phyloP scores from a whole-genome alignment of 2,888 invertebrate species.

The Eumerus sabulonum region DNA sequence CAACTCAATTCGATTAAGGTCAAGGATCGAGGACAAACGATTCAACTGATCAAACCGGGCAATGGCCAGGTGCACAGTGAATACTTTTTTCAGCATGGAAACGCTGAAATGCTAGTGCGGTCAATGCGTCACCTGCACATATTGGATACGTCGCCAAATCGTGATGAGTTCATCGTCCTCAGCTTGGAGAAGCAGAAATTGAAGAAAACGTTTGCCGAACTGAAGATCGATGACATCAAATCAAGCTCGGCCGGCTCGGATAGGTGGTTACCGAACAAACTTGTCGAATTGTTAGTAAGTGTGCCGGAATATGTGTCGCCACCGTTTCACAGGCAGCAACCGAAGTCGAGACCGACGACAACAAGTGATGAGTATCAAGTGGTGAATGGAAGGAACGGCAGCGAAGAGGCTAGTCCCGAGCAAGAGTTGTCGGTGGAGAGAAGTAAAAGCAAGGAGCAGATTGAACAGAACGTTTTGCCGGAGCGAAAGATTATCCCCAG shows the following conservation, averaged over 20 bases:
- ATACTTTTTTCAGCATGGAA: conserved; percentile 93
- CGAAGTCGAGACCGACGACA: conserved; percentile 70
- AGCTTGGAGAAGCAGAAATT: conserved; percentile 86
- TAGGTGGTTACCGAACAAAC: conserved; percentile 77
- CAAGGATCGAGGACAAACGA: conserved; percentile 80
- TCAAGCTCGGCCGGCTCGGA: conserved; percentile 73
- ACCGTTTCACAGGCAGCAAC: conserved; percentile 72
- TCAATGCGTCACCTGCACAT: conserved; percentile 76
- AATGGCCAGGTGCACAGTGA: conserved; percentile 82
- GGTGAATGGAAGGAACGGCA: conserved; percentile 73
- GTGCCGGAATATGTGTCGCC: conserved; percentile 77
- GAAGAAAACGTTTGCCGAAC: conserved; percentile 91
- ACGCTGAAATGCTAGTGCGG: conserved; percentile 84
- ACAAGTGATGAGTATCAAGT: conserved; percentile 76
- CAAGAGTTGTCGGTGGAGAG: conserved; percentile 80
- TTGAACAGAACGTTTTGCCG: conserved; percentile 74
- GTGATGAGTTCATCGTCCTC: conserved; percentile 85
- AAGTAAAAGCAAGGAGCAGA: conserved; percentile 73
- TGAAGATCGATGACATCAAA: conserved; percentile 83
- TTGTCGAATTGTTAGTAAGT: conserved; percentile 76
- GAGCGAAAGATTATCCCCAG: conserved; percentile 74
- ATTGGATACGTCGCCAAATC: conserved; percentile 81
- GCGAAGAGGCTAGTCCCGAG: conserved; percentile 81
- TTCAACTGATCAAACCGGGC: conserved; percentile 83
- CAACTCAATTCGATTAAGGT: conserved; percentile 85